Evolutionary conservation across 2,797 vertebrate species (phyloP), one percentile per base, ranked within the genome.

Genomic region (Propithecus deckenii): DNA sequence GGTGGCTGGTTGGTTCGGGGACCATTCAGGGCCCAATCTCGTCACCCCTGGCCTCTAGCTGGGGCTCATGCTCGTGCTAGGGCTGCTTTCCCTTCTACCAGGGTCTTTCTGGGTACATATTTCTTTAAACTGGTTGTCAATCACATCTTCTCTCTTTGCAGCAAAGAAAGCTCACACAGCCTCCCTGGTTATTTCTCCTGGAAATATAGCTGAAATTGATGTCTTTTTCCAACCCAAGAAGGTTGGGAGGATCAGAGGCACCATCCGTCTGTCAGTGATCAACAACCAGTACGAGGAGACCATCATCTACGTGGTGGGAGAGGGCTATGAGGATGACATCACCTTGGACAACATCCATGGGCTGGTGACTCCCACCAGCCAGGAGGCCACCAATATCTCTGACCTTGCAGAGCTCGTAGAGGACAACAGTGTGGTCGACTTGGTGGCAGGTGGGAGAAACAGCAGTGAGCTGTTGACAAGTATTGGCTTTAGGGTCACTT

Each of bases 311-410:
- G 85, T 99, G 95, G 94, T 97, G 23, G 99, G 98, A 14, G 99
- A 99, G 93, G 98, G 99, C 78, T 99, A 98, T 22, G 81, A 98
- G 92, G 99, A 99, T 38, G 98, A 99, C 1, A 96, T 99, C 97
- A 99, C 99, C 0, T 91, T 99, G 2, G 99, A 99, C 93, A 99
- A 99, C 96, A 98, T 99, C 95, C 98, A 97, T 1, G 97, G 97
- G 55, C 89, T 98, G 2, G 59, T 78, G 20, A 22, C 80, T 6
- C 69, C 96, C 50, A 15, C 13, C 46, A 0, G 4, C 63, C 80
- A 91, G 32, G 94, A 89, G 4, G 11, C 25, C 83, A 65, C 65
- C 3, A 59, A 46, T 8, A 3, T 55, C 35, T 18, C 88, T 11
- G 92, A 96, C 38, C 13, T 91, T 32, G 63, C 81, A 61, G 96